Conservation (phyloP, 2,797 vertebrate genomes). For the Peromyscus attwateri region DNA sequence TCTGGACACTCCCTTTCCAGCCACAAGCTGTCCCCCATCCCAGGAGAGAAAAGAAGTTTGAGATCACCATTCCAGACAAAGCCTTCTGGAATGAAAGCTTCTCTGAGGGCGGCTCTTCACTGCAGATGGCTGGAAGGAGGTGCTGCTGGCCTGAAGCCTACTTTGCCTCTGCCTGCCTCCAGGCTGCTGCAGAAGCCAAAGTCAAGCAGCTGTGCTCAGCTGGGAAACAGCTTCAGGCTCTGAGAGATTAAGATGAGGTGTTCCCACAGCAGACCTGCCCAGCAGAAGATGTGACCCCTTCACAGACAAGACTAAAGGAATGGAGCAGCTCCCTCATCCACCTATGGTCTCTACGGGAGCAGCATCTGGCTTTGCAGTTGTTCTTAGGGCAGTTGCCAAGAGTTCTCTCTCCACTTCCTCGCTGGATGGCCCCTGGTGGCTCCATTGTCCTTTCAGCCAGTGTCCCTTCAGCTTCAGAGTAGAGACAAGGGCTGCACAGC, state of each 20-base stretch:
- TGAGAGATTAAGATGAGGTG: not conserved
- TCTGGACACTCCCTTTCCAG: accelerated
- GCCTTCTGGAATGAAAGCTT: not conserved
- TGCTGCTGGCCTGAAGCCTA: not conserved
- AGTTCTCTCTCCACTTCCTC: not conserved
- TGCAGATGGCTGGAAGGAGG: not conserved
- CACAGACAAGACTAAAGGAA: not conserved
- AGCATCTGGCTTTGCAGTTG: not conserved
- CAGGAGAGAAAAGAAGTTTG: not conserved
- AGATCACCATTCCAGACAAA: not conserved
- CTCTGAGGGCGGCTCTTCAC: not conserved
- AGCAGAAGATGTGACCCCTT: no score
- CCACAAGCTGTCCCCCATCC: not conserved
- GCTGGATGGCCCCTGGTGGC: not conserved
- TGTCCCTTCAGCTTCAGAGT: not conserved
- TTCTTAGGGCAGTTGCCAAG: not conserved
- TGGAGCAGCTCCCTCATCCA: accelerated
- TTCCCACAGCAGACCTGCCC: not conserved
- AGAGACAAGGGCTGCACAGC: not conserved
- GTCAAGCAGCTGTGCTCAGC: not conserved
- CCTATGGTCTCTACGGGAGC: not conserved
- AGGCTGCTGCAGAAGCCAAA: not conserved
- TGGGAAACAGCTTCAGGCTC: not conserved
- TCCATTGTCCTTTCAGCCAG: not conserved
- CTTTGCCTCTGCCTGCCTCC: not conserved